Percentiles rank a stretch among this genome's conserved stretches.
Evolutionary conservation across 2,888 invertebrate genomes (phyloP).

Genomic region (Zhuqinia jingwanae): DNA sequence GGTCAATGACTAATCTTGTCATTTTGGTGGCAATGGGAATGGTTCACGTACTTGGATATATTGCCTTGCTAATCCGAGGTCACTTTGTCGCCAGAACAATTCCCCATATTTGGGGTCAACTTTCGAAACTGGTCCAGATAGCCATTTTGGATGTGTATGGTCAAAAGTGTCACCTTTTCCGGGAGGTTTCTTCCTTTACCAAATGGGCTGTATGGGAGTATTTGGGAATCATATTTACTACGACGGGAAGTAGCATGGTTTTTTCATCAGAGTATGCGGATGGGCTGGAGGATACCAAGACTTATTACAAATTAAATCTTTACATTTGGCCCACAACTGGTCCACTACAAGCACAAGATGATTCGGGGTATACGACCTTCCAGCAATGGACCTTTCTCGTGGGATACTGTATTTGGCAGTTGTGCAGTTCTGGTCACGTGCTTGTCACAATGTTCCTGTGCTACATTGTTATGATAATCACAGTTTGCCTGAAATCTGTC

Average conservation of each 20-base stretch:
- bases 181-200: slow-evolving; percentile 9
- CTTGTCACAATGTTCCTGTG: slow-evolving; percentile 70
- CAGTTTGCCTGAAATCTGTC: slow-evolving; percentile 63
- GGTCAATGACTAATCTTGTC: slow-evolving; percentile 42
- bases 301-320: slow-evolving; percentile 33
- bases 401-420: slow-evolving; percentile 69
- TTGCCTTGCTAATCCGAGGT: slow-evolving; percentile 69
- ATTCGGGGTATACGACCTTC: background rate
- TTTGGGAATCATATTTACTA: background rate
- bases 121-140: slow-evolving; percentile 72
- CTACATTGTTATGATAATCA: slow-evolving; percentile 67
- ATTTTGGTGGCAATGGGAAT: slow-evolving; percentile 57
- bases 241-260: background rate
- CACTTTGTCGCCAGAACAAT: slow-evolving; percentile 67
- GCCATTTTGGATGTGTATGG: slow-evolving; percentile 73
- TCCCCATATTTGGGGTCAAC: slow-evolving; percentile 70
- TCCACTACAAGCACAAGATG: background rate
- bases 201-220: slow-evolving; percentile 57
- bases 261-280: slow-evolving; percentile 5
- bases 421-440: slow-evolving; percentile 69
- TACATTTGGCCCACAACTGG: background rate
- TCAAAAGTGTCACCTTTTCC: slow-evolving; percentile 52
- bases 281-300: background rate
- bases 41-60: slow-evolving; percentile 72
- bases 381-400: slow-evolving; percentile 8